These are phyloP conservation scores for Oligia strigilis DNA, from an alignment of 2,888 invertebrate species.

Conservation along the genomic window DNA sequence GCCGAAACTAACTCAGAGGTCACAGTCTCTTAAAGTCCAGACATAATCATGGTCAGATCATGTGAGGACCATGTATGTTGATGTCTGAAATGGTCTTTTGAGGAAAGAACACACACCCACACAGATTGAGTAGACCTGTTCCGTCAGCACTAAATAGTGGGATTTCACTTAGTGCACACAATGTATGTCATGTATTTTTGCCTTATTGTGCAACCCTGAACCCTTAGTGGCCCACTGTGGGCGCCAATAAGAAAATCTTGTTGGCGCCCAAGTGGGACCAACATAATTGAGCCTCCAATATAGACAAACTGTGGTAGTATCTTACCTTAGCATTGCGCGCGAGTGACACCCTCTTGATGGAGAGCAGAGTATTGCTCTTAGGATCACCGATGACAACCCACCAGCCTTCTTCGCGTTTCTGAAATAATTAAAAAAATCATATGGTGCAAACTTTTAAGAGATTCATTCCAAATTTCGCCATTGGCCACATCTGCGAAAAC, in stretches of 20 bases:
- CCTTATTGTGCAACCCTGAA: background rate
- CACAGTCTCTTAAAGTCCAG: no score
- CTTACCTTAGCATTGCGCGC: conserved; percentile 95
- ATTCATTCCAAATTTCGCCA: background rate
- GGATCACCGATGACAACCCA: conserved; percentile 99
- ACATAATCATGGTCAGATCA: no score
- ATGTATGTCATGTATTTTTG: background rate
- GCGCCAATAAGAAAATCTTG: background rate
- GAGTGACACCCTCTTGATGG: conserved; percentile 98
- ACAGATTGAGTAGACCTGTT: no score
- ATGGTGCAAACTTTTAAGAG: background rate
- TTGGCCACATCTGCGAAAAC: background rate
- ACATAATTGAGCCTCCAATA: background rate
- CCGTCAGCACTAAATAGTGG: no score
- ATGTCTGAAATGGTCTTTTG: no score
- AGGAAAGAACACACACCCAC: no score
- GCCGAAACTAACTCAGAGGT: no score
- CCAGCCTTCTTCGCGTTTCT: conserved; percentile 98
- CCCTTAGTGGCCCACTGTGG: background rate
- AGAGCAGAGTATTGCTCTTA: conserved; percentile 97
- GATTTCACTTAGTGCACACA: background rate
- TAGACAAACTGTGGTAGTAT: background rate
- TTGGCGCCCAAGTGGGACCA: conserved; percentile 7
- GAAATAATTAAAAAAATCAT: conserved; percentile 51
- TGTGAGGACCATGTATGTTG: no score